phyloP scores from a whole-genome alignment of 2,113 vertebrate species.

The Puntigrus tetrazona region DNA sequence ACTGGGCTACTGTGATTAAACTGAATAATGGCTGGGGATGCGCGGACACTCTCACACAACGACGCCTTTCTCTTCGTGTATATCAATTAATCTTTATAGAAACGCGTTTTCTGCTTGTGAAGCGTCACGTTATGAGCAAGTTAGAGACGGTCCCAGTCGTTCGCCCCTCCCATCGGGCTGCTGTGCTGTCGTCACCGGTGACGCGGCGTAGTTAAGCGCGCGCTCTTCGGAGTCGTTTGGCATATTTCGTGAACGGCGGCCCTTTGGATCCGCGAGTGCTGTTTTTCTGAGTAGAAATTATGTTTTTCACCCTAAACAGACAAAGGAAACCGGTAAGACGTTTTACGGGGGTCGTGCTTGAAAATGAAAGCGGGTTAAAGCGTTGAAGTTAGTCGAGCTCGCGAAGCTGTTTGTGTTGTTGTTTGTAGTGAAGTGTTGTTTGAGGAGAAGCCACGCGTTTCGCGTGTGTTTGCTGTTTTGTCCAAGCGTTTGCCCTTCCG shows the following conservation, averaged over 20 bases:
- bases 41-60: background rate
- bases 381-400: constrained; percentile 7
- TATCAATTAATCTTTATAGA: background rate
- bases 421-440: background rate
- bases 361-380: background rate
- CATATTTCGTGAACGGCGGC: background rate
- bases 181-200: constrained; percentile 27
- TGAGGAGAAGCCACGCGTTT: background rate
- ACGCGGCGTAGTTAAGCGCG: constrained; percentile 45
- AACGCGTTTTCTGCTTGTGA: background rate
- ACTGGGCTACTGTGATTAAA: background rate
- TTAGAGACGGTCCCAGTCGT: background rate
- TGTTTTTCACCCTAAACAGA: background rate
- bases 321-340: constrained; percentile 23
- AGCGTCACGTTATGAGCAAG: background rate
- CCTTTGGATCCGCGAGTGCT: too few relatives aligned
- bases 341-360: background rate
- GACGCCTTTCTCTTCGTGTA: background rate
- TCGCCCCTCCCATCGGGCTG: background rate
- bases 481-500: background rate
- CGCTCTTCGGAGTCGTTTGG: background rate
- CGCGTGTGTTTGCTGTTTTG: background rate
- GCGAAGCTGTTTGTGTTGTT: background rate
- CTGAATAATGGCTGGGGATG: background rate
- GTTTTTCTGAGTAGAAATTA: background rate